Percentiles rank a stretch among this genome's conserved stretches.
phyloP scores from a whole-genome alignment of 1,140 invertebrate genomes.

The Semibalanus balanoides region DNA sequence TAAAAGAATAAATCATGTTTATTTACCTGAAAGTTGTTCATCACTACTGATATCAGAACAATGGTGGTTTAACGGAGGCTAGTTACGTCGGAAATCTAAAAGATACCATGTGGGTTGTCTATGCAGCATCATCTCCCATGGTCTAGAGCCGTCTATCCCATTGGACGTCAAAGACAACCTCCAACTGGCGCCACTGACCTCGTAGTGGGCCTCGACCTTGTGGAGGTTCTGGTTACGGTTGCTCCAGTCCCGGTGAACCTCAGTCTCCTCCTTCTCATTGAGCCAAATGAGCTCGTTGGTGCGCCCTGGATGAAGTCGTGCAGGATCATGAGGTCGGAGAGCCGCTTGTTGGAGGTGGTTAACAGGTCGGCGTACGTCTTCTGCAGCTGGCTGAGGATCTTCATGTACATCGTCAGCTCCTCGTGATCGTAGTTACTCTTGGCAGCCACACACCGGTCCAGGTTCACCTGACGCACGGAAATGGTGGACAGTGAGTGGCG shows the following conservation, averaged over 20 bases:
- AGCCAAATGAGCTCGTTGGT: constrained; percentile 92
- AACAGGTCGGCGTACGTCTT: constrained; percentile 80
- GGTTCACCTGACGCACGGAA: constrained; percentile 7
- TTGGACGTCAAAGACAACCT: no score
- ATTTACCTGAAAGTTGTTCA: no score
- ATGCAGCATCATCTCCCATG: no score
- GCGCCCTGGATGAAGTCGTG: constrained; percentile 89
- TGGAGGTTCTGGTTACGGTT: constrained; percentile 81
- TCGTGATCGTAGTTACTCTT: constrained; percentile 77
- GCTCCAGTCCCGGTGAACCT: constrained; percentile 89
- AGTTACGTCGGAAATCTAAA: no score
- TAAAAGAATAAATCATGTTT: no score
- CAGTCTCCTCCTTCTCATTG: constrained; percentile 87
- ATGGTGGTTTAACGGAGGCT: no score
- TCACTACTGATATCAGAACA: no score
- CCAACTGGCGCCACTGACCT: constrained; percentile 41
- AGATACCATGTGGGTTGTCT: no score
- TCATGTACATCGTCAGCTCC: constrained; percentile 74
- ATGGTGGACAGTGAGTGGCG: no score
- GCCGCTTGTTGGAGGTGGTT: constrained; percentile 67
- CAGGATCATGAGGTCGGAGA: constrained; percentile 79
- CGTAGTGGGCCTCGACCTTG: constrained; percentile 86
- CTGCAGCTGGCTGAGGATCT: constrained; percentile 73
- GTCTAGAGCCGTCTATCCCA: no score
- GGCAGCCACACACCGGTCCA: constrained; percentile 19